Evolutionary conservation across 2,797 vertebrate species (phyloP), one percentile per base, ranked within the genome.

Genomic region (Paguma larvata): DNA sequence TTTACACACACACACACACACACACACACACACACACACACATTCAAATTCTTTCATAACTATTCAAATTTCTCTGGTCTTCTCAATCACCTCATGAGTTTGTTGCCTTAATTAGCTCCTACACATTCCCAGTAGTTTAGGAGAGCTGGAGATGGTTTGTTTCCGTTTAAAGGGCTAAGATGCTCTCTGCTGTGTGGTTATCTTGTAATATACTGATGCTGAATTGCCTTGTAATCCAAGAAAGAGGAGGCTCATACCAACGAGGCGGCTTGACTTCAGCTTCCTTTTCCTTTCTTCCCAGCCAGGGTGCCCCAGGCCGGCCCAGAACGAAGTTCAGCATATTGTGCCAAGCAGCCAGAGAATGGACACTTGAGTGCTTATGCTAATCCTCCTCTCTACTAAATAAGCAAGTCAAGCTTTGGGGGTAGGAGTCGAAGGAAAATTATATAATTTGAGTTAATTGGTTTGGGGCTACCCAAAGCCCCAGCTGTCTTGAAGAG

Each of bases 391-490:
- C 89, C 97, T 98, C 98, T 98, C 97, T 97, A 97, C 96, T 98
- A 98, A 98, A 98, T 97, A 98, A 98, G 98, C 97, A 98, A 99
- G 98, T 98, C 98, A 98, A 98, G 98, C 97, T 98, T 97, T 95
- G 92, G 97, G 95, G 98, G 41, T 41, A 56, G 77, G 94, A 80
- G n/a, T 84, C 73, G 94, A 78, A 90, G 51, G 78, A 96, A 98
- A 98, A 98, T 98, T 98, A 98, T 98, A 98, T 98, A 96, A 99
- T 98, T 98, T 98, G 98, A 99, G 98, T 98, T 99, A 98, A 99
- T 98, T 99, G 98, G 98, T 98, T 98, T 98, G 97, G 98, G 98
- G 98, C 98, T 98, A 97, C 95, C 97, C 98, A 97, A 97, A 98
- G 90, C 85, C 97, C 98, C 98, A 98, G 98, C 98, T 98, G 98